These are phyloP conservation scores for Mareca strepera DNA, from an alignment of 2,797 vertebrate genomes.

Conservation along the genomic window DNA sequence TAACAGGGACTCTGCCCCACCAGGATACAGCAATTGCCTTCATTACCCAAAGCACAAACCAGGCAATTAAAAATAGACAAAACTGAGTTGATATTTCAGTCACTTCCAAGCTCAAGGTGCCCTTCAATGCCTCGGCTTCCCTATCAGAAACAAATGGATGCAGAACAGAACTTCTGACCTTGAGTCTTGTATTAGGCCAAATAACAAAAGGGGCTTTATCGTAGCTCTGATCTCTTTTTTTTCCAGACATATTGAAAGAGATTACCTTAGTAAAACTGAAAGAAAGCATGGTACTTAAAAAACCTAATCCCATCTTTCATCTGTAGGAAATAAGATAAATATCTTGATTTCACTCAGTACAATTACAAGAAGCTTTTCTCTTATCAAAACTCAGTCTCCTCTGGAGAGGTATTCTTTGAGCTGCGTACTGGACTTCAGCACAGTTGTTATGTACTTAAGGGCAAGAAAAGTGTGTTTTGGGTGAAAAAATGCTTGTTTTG, in stretches of 20 bases:
- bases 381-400: constrained; percentile 3
- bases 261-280: not conserved
- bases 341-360: constrained; percentile 60
- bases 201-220: constrained; percentile 19
- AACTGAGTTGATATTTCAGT: not conserved
- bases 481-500: not conserved
- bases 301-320: constrained; percentile 24
- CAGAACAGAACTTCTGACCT: not conserved
- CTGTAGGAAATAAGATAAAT: constrained; percentile 45
- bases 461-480: not conserved
- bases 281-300: constrained; percentile 45
- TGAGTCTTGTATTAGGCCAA: not conserved
- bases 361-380: constrained; percentile 30
- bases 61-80: not conserved
- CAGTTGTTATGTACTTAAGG: not conserved
- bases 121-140: not conserved
- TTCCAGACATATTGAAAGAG: constrained; percentile 28
- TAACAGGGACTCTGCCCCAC: not conserved
- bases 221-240: constrained; percentile 8
- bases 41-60: not conserved
- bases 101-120: not conserved
- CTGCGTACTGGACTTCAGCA: not conserved
- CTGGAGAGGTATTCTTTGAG: not conserved
- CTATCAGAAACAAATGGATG: not conserved
- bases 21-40: not conserved